Base-by-base conservation (phyloP, 2,113 vertebrate genomes). In the Struthidea cinerea region DNA sequence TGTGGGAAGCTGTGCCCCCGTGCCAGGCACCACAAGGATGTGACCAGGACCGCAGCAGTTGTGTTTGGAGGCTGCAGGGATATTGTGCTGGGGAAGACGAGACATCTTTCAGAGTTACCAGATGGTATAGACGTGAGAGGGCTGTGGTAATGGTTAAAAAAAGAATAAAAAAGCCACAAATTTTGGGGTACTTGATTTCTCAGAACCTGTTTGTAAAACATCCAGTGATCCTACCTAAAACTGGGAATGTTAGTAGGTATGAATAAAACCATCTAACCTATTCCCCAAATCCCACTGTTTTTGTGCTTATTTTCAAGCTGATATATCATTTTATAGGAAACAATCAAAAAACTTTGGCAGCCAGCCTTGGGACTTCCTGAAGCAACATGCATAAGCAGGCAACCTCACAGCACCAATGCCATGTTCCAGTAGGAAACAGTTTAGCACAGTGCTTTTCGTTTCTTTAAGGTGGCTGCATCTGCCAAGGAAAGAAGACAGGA, bases 311-410 rank as follows among this genome's bases (percentile, higher is more conserved):
- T 86, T 95, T 93, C 32, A 84, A 92, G 27, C 3, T 86, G 57
- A 91, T 90, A 67, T 52, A 88, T 82, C 15, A 13, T 92, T 89
- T 87, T n/a, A 81, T 65, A 90, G n/a, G 71, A 85, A 97, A 84
- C 8, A 80, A 74, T 59, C 30, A 28, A 84, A 93, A 61, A 87
- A 50, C 20, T 84, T 94, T 47, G 82, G 17, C 71, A 94, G 41
- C 9, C 16, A 80, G 32, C 39, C 82, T 23, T 92, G 56, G 61
- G 60, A n/a, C 67, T 84, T 86, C 65, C 76, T 81, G 83, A 89
- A 94, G 33, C 28, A 90, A 28, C 19, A 21, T 50, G 39, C 23
- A 30, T n/a, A 53, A 55, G 12, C 13, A 57, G 37, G 22, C 2
- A 5, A 55, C 41, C 67, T 84, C 49, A 30, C 82, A 91, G 50